Percentiles rank a stretch among this genome's conserved stretches.
Evolutionary conservation across 2,797 vertebrate genomes (phyloP).

Genomic region (Lagorchestes hirsutus): DNA sequence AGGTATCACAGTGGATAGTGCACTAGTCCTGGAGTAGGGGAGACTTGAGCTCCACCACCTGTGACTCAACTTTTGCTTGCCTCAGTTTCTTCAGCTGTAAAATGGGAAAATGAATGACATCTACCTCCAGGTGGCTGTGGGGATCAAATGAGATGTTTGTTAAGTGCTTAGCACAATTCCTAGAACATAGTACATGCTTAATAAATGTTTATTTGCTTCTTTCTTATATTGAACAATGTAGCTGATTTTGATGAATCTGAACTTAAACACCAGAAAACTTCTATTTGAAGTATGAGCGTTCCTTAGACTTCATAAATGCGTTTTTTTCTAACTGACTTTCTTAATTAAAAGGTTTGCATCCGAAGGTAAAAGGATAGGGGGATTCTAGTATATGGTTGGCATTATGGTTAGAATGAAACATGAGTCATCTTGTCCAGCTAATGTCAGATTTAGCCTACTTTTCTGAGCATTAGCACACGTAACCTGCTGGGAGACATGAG

Average conservation of each 20-base stretch:
- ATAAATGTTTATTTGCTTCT: neutral
- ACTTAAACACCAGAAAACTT: conserved; percentile 42
- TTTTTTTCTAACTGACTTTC: conserved; percentile 12
- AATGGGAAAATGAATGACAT: neutral
- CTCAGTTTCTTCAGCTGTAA: neutral
- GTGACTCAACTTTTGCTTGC: neutral
- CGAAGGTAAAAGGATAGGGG: neutral
- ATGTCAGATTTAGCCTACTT: neutral
- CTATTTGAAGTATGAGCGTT: conserved; percentile 49
- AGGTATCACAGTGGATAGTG: neutral
- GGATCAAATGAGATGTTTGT: neutral
- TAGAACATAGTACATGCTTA: neutral
- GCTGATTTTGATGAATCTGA: neutral
- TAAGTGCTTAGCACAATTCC: neutral
- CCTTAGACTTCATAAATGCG: conserved; percentile 25
- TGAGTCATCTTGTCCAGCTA: conserved; percentile 30
- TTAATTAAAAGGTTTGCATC: neutral
- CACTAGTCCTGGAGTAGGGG: no score
- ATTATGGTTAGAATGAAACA: conserved; percentile 47
- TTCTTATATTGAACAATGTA: neutral
- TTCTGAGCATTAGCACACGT: neutral
- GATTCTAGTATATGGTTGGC: neutral
- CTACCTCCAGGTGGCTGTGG: neutral
- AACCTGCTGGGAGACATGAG: neutral
- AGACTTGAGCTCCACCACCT: neutral